phyloP scores from a whole-genome alignment of 2,888 invertebrate species.

The Lymantria dispar region DNA sequence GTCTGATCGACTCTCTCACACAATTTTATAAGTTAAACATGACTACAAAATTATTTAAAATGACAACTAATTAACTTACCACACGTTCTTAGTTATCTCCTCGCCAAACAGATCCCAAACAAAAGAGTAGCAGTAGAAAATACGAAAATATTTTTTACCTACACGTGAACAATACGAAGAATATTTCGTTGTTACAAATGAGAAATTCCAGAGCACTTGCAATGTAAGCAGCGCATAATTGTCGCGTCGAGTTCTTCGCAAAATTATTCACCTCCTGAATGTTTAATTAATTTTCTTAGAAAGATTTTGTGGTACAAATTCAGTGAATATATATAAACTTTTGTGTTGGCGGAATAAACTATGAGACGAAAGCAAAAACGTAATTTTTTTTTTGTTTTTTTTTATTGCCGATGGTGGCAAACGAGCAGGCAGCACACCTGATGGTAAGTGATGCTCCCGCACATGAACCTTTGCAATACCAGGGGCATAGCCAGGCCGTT shows the following conservation, averaged over 20 bases:
- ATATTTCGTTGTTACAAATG: slow-evolving; percentile 32
- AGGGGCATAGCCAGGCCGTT: too few species aligned
- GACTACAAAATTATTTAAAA: neutral
- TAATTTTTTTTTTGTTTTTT: too few species aligned
- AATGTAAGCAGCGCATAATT: slow-evolving; percentile 31
- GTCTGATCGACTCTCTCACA: neutral
- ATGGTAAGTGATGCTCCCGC: too few species aligned
- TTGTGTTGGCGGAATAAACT: too few species aligned
- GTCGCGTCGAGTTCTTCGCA: slow-evolving; percentile 16
- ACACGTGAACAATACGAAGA: slow-evolving; percentile 1
- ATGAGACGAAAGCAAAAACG: too few species aligned
- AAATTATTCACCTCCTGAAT: slow-evolving; percentile 16
- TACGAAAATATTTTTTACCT: neutral
- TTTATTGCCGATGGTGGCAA: too few species aligned
- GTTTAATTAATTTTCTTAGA: neutral
- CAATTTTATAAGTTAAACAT: neutral
- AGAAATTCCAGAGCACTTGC: slow-evolving; percentile 42
- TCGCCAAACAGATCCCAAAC: neutral
- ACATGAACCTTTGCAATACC: too few species aligned
- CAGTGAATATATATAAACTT: neutral
- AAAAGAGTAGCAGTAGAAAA: neutral
- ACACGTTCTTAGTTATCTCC: neutral
- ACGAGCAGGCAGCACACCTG: too few species aligned
- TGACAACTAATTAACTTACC: neutral
- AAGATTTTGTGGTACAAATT: neutral